phyloP scores from a whole-genome alignment of 2,888 invertebrate species.

The Ichneumoninae sp. region DNA sequence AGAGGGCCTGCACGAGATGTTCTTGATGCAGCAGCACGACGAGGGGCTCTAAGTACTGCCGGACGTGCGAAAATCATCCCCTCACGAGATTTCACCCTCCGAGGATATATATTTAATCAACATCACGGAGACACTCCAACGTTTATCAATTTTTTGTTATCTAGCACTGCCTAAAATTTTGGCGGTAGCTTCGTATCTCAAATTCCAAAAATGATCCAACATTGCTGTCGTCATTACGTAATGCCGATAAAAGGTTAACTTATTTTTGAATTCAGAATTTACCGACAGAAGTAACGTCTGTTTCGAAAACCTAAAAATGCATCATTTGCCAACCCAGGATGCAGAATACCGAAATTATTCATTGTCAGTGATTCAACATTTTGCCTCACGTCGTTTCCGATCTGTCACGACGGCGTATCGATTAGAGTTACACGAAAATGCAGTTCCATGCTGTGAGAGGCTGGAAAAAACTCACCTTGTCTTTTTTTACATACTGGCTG shows the following conservation, averaged over 20 bases:
- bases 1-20: slow-evolving; percentile 48
- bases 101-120: slow-evolving; percentile 61
- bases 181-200: background rate
- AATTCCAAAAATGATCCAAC: background rate
- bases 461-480: background rate
- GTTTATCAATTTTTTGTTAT: slow-evolving; percentile 48
- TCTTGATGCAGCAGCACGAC: slow-evolving; percentile 35
- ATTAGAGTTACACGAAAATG: background rate
- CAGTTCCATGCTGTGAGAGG: background rate
- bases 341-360: background rate
- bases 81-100: slow-evolving; percentile 41
- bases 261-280: background rate
- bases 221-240: background rate
- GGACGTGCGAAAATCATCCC: slow-evolving; percentile 65
- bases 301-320: background rate
- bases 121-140: slow-evolving; percentile 35
- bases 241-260: background rate
- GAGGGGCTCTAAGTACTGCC: slow-evolving; percentile 52
- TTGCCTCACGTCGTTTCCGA: background rate
- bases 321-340: background rate
- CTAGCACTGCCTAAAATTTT: background rate
- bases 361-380: background rate
- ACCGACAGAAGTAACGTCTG: background rate
- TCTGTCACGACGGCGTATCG: background rate
- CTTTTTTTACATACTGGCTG: background rate